A percentile compares a stretch with the other conserved stretches of the same genome.
Conservation (phyloP, 2,113 vertebrate genomes). For the Pelodiscus sinensis region DNA sequence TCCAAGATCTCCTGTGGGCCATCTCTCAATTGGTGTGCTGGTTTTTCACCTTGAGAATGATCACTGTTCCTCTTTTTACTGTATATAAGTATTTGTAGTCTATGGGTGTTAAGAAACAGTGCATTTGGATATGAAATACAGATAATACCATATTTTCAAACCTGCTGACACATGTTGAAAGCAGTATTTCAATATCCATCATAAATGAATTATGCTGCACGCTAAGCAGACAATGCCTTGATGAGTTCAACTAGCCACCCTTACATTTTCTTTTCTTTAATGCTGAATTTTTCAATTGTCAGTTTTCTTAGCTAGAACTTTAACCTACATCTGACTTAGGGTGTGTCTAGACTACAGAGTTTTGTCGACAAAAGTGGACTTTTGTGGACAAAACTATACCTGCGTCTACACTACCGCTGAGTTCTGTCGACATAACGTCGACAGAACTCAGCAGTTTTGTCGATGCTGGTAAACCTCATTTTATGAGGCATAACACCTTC, state of each 20-base stretch:
- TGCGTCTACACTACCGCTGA: too few species aligned
- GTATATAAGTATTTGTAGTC: rapidly evolving
- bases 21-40: neutral
- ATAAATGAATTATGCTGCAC: neutral
- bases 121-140: neutral
- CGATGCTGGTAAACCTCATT: too few species aligned
- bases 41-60: neutral
- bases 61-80: neutral
- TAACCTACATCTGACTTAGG: neutral
- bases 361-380: too few species aligned
- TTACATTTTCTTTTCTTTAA: neutral
- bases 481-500: too few species aligned
- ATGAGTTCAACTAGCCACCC: neutral
- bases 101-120: neutral
- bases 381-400: too few species aligned
- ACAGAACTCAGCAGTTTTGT: too few species aligned
- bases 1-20: neutral
- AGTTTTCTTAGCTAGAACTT: neutral
- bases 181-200: neutral
- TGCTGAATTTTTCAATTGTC: neutral
- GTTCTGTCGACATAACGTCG: too few species aligned
- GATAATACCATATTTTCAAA: neutral
- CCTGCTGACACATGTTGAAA: constrained; percentile 1
- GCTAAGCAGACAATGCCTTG: neutral
- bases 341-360: too few species aligned